A percentile compares a stretch with the other conserved stretches of the same genome.
Conservation (phyloP, 2,113 vertebrate genomes). For the Eptatretus burgeri region DNA sequence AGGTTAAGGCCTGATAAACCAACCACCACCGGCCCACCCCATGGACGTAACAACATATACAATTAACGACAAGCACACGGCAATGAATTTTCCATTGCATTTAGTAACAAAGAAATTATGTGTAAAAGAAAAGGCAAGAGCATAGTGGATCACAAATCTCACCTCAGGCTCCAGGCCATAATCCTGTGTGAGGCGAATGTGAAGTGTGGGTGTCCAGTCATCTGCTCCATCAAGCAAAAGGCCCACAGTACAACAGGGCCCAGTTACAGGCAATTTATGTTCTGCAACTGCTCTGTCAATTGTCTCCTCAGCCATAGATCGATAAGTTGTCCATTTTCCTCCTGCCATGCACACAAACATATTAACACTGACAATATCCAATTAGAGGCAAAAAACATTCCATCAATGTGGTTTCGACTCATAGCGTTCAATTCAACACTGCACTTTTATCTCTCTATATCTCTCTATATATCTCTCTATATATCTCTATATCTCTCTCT, state of each 20-base stretch:
- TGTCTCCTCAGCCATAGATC: conserved; percentile 66
- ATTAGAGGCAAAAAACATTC: background rate
- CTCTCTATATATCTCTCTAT: too few relatives aligned
- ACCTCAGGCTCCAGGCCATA: conserved; percentile 85
- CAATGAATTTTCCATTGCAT: too few relatives aligned
- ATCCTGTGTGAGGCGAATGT: conserved; percentile 78
- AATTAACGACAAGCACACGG: too few relatives aligned
- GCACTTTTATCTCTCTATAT: too few relatives aligned
- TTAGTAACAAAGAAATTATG: too few relatives aligned
- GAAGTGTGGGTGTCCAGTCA: conserved; percentile 65
- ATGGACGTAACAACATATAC: too few relatives aligned
- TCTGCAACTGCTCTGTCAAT: conserved; percentile 31
- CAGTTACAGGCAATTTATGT: conserved; percentile 23
- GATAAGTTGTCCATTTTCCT: conserved; percentile 93
- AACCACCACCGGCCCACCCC: too few relatives aligned
- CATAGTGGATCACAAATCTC: background rate
- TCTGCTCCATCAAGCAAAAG: conserved; percentile 51
- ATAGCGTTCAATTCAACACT: too few relatives aligned
- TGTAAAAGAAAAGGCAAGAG: too few relatives aligned
- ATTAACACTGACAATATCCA: background rate
- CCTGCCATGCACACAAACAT: conserved; percentile 19
- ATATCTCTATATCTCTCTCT: too few relatives aligned
- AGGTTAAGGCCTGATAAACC: too few relatives aligned
- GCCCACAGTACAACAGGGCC: conserved; percentile 37
- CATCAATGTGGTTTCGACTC: too few relatives aligned